Evolutionary conservation across 2,797 vertebrate genomes (phyloP).

Genomic region (Ctenopoma kingsleyae): DNA sequence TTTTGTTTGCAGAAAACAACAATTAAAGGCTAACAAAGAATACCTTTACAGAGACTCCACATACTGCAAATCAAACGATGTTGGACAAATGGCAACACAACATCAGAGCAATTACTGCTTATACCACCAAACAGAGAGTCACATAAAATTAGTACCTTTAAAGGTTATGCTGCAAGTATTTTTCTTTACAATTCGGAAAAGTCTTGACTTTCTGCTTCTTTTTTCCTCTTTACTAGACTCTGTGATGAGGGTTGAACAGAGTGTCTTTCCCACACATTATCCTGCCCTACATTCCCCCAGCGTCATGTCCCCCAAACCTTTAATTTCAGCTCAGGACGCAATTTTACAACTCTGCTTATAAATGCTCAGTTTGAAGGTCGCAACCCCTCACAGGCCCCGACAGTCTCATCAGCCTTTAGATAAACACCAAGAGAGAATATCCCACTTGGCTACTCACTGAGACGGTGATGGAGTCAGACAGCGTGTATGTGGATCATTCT

Average conservation of each 20-base stretch:
- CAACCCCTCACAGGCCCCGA: constrained; percentile 28
- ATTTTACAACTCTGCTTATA: constrained; percentile 42
- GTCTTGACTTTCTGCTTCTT: not conserved
- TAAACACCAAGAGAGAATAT: constrained; percentile 48
- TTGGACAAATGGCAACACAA: no score
- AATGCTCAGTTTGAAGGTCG: constrained; percentile 47
- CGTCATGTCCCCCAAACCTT: constrained; percentile 27
- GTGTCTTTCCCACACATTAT: constrained; percentile 2
- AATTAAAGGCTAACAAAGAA: no score
- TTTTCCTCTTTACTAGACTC: constrained; percentile 9
- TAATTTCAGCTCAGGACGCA: constrained; percentile 10
- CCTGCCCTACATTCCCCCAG: constrained; percentile 27
- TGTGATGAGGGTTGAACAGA: constrained; percentile 9
- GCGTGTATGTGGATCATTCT: constrained; percentile 58
- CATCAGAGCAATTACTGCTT: not conserved
- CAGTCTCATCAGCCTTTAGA: constrained; percentile 41
- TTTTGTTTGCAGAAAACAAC: no score
- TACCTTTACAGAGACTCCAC: no score
- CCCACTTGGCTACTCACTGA: constrained; percentile 52
- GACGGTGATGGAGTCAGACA: constrained; percentile 72
- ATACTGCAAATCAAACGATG: no score
- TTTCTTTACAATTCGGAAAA: not conserved
- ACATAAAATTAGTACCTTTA: not conserved
- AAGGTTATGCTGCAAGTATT: not conserved
- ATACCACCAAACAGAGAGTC: not conserved